phyloP scores from a whole-genome alignment of 2,113 vertebrate species.

The Mesocricetus auratus region DNA sequence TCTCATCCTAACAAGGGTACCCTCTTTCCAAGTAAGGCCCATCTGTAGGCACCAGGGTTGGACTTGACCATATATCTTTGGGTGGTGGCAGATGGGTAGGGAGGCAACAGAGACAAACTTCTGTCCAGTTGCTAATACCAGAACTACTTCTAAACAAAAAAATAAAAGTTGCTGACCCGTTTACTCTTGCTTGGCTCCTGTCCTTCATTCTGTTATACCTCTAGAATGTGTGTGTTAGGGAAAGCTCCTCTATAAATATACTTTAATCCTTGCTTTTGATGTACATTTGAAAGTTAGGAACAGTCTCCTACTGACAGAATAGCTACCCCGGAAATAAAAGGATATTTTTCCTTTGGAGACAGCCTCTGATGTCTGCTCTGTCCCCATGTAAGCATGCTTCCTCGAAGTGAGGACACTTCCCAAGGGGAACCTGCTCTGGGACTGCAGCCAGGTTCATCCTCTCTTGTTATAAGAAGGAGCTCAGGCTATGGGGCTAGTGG shows the following conservation, averaged over 20 bases:
- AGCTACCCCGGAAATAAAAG: background rate
- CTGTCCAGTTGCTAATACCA: background rate
- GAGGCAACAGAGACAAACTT: background rate
- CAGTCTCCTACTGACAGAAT: background rate
- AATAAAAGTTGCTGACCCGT: background rate
- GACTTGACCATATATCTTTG: background rate
- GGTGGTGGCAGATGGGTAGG: background rate
- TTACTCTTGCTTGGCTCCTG: background rate
- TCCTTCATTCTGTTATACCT: background rate
- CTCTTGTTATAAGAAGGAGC: background rate
- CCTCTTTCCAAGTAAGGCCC: background rate
- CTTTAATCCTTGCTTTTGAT: constrained; percentile 44
- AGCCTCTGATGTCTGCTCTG: background rate
- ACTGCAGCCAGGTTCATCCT: background rate
- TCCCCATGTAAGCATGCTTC: background rate
- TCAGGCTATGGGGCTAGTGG: background rate
- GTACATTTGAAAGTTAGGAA: background rate
- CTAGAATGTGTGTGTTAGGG: background rate
- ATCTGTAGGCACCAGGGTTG: background rate
- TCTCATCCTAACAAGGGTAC: background rate
- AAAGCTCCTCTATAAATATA: background rate
- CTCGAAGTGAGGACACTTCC: too few species aligned
- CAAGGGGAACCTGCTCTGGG: background rate
- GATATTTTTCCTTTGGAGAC: background rate
- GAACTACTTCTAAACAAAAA: background rate